phyloP scores from a whole-genome alignment of 2,888 invertebrate genomes.

The Dryomyza anilis region DNA sequence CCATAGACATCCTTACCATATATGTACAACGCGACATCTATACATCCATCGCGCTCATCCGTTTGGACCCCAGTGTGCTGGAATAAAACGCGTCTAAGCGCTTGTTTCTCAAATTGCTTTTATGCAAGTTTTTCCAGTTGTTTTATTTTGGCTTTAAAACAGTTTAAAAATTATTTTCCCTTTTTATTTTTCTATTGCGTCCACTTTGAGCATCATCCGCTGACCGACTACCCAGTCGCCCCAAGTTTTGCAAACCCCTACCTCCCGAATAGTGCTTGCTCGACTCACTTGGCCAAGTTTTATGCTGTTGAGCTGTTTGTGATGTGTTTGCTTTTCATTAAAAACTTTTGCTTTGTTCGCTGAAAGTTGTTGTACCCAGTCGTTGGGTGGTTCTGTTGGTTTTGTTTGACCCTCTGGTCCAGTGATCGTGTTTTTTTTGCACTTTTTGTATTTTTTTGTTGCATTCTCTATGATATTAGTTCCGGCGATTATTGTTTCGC shows the following conservation, averaged over 20 bases:
- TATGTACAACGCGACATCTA: too few relatives aligned
- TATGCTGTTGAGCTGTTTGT: constrained; percentile 20
- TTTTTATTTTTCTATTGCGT: too few relatives aligned
- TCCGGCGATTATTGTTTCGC: constrained; percentile 6
- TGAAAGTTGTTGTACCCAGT: constrained; percentile 41
- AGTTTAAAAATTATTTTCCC: constrained; percentile 48
- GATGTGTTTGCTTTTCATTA: constrained; percentile 58
- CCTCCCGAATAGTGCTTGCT: background rate
- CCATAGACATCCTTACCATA: too few relatives aligned
- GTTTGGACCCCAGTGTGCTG: too few relatives aligned
- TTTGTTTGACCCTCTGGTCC: too few relatives aligned
- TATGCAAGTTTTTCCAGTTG: constrained; percentile 15
- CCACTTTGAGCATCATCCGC: too few relatives aligned
- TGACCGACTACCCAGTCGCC: too few relatives aligned
- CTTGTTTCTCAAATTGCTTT: constrained; percentile 19
- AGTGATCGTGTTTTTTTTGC: background rate
- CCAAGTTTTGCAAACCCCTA: background rate
- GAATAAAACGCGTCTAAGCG: constrained; percentile 21
- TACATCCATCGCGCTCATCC: too few relatives aligned
- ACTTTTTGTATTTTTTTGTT: constrained; percentile 1
- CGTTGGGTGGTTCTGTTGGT: constrained; percentile 1
- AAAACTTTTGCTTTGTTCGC: constrained; percentile 51
- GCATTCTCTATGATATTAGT: background rate
- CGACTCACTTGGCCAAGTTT: background rate
- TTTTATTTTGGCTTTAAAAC: constrained; percentile 44